Base-by-base conservation (phyloP, 2,113 vertebrate species). In the Ophiodon elongatus region DNA sequence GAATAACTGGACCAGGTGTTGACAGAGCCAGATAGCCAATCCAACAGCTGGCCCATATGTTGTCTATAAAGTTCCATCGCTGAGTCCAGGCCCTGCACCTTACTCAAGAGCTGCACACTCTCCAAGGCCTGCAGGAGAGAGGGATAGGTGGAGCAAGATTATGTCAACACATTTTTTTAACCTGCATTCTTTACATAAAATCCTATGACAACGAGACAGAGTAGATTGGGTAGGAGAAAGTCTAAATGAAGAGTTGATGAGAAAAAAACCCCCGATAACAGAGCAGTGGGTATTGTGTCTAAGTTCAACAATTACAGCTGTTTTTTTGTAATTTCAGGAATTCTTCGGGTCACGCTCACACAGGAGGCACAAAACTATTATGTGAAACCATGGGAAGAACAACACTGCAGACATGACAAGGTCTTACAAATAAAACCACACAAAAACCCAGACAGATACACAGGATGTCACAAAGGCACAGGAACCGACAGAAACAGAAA, bases 21-120 rank as follows among this genome's bases (percentile, higher is more conserved):
- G 71, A 96, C 95, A 0, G 96, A 96, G 29, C 82, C 82, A 0
- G 93, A 95, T 52, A 98, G 86, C 96, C 95, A 96, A 52, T 95
- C 96, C 91, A 99, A 91, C 41, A 99, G 96, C 41, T 95, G 83
- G 23, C 67, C 77, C 77, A 96, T 94, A 83, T 99, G 97, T 63
- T 91, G 95, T 37, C 89, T 93, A 90, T 97, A 98, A 6, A 99
- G 95, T 78, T 91, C 93, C 31, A 79, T 84, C 59, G 82, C 84
- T 1, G 88, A 83, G 10, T 87, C 84, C 65, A 96, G 2, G 1
- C 84, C 88, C 84, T 96, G 96, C 31, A 93, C 96, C 27, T 87
- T 25, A 33, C 96, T 96, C 93, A 99, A 88, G 0, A 81, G 39
- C 33, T 85, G 88, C 79, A 96, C 76, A 0, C 94, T 93, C 80